A percentile compares a stretch with the other conserved stretches of the same genome.
phyloP scores from a whole-genome alignment of 2,888 invertebrate genomes.

The Teleogryllus oceanicus region DNA sequence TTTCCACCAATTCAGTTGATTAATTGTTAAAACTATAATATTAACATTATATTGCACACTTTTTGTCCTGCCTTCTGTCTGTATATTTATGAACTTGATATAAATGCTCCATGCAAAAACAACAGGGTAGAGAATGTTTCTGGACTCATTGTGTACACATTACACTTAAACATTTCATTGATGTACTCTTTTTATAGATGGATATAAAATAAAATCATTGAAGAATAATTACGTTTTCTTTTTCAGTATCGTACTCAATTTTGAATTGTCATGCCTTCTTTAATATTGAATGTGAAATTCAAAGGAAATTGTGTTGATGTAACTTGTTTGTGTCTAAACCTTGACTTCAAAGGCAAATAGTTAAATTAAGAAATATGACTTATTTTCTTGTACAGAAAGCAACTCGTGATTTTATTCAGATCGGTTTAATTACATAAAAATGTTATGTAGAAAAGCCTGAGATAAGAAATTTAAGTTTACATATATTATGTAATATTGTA shows the following conservation, averaged over 20 bases:
- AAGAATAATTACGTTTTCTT: slow-evolving; percentile 19
- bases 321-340: too few relatives aligned
- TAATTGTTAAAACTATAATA: background rate
- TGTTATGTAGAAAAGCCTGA: too few relatives aligned
- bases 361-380: too few relatives aligned
- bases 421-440: too few relatives aligned
- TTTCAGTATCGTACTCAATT: background rate
- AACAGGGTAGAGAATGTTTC: slow-evolving; percentile 36
- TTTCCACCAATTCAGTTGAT: slow-evolving; percentile 12
- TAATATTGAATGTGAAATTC: too few relatives aligned
- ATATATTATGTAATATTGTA: too few relatives aligned
- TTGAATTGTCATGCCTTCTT: too few relatives aligned
- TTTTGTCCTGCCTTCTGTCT: slow-evolving; percentile 1
- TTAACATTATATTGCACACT: background rate
- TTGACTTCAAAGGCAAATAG: too few relatives aligned
- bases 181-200: slow-evolving; percentile 38
- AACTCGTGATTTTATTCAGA: too few relatives aligned
- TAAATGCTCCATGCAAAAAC: slow-evolving; percentile 29
- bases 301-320: too few relatives aligned
- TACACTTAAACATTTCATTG: slow-evolving; percentile 31
- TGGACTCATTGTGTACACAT: slow-evolving; percentile 31
- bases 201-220: slow-evolving; percentile 34
- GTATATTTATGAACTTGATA: slow-evolving; percentile 19
- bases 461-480: too few relatives aligned
- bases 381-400: too few relatives aligned